Conservation (phyloP, 2,888 invertebrate genomes). For the Strigamia transsilvanica region DNA sequence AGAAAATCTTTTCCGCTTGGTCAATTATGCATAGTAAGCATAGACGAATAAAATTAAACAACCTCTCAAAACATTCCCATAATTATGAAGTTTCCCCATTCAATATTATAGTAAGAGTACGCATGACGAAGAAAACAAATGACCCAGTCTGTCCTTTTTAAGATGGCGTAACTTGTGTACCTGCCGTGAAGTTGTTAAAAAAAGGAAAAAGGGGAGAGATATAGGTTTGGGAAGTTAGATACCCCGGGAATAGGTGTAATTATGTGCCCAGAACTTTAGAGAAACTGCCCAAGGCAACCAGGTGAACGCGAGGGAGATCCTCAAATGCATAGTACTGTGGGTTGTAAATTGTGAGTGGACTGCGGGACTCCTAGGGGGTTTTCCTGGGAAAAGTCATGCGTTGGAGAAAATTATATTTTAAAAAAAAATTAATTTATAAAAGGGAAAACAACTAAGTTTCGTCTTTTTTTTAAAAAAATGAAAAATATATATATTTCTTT, state of each 20-base stretch:
- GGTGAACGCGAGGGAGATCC: constrained; percentile 18
- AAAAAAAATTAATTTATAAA: neutral
- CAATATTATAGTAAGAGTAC: constrained; percentile 13
- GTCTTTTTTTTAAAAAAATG: no score
- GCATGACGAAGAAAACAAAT: constrained; percentile 17
- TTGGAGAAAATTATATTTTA: neutral
- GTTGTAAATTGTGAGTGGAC: constrained; percentile 39
- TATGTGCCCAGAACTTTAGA: constrained; percentile 33
- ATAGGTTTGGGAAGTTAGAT: constrained; percentile 20
- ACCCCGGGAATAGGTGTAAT: constrained; percentile 34
- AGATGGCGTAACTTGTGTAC: constrained; percentile 21
- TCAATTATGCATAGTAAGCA: constrained; percentile 18
- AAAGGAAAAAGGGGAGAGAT: neutral
- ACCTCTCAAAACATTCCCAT: constrained; percentile 28
- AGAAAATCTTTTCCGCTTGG: constrained; percentile 21
- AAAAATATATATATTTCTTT: no score
- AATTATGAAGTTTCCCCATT: constrained; percentile 13
- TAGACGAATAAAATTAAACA: constrained; percentile 22
- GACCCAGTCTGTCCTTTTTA: neutral
- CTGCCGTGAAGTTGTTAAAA: neutral
- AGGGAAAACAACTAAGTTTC: neutral
- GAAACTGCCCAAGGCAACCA: constrained; percentile 3
- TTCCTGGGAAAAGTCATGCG: constrained; percentile 41
- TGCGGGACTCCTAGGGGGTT: constrained; percentile 21
- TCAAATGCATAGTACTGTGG: constrained; percentile 14